phyloP scores from a whole-genome alignment of 2,797 vertebrate species.

The Aldrovandia affinis region DNA sequence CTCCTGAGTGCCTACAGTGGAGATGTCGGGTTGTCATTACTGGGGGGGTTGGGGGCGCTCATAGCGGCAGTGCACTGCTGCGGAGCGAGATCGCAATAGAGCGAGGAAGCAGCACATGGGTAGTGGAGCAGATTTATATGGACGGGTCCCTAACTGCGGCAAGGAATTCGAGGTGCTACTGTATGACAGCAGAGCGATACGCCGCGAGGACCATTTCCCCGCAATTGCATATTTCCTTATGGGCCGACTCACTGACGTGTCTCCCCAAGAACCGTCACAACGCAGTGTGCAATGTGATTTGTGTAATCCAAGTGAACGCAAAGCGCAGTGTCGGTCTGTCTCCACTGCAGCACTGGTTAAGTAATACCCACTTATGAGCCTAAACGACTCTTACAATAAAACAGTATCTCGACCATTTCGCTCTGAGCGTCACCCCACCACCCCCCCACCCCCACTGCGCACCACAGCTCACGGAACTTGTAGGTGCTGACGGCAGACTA shows the following conservation, averaged over 20 bases:
- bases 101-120: background rate
- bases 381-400: background rate
- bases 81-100: slow-evolving; percentile 7
- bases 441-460: background rate
- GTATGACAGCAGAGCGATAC: background rate
- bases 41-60: background rate
- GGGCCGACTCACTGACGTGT: background rate
- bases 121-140: background rate
- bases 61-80: background rate
- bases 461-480: background rate
- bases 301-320: background rate
- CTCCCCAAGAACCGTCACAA: background rate
- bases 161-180: background rate
- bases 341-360: background rate
- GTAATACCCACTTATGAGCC: background rate
- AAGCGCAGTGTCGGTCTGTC: background rate
- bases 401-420: background rate
- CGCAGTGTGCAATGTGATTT: no score
- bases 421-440: no score
- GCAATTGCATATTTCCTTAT: background rate
- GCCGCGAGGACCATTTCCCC: background rate
- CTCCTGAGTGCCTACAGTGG: background rate
- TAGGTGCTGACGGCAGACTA: background rate
- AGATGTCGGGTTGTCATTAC: background rate
- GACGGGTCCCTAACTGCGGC: slow-evolving; percentile 16